These are phyloP conservation scores for Mythimna impura DNA, from an alignment of 2,888 invertebrate species.

Conservation along the genomic window DNA sequence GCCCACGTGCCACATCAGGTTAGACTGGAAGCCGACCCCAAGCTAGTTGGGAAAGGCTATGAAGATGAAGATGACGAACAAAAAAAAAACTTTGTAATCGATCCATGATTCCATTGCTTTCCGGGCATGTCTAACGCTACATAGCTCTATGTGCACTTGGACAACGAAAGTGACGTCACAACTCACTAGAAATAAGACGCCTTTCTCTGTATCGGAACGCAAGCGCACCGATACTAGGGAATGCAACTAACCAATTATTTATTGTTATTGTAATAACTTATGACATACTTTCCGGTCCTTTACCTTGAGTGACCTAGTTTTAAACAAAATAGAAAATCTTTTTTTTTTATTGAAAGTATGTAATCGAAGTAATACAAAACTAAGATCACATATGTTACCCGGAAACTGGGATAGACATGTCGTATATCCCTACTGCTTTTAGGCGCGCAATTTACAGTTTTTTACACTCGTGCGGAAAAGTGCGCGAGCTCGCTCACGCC, in stretches of 20 bases:
- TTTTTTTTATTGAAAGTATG: neutral
- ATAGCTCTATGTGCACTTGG: slow-evolving; percentile 56
- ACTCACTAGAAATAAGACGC: slow-evolving; percentile 71
- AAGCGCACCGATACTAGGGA: slow-evolving; percentile 63
- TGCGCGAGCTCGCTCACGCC: too few relatives aligned
- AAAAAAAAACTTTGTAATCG: neutral
- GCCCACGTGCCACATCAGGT: too few relatives aligned
- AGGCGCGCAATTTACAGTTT: too few relatives aligned
- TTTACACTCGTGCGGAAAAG: too few relatives aligned
- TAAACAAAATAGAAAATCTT: neutral
- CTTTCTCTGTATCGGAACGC: slow-evolving; percentile 75
- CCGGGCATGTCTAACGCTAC: slow-evolving; percentile 35
- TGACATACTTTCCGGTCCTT: slow-evolving; percentile 47
- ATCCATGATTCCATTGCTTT: neutral
- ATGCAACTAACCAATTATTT: slow-evolving; percentile 54
- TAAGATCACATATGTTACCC: too few relatives aligned
- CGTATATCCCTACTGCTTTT: too few relatives aligned
- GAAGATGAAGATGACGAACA: neutral
- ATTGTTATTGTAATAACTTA: slow-evolving; percentile 40
- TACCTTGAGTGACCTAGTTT: slow-evolving; percentile 48
- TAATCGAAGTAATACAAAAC: too few relatives aligned
- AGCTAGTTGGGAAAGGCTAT: too few relatives aligned
- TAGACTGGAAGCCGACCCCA: too few relatives aligned
- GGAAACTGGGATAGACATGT: too few relatives aligned
- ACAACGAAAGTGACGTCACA: slow-evolving; percentile 70